A percentile compares a stretch with the other conserved stretches of the same genome.
Evolutionary conservation across 2,113 vertebrate species (phyloP).

Genomic region (Helogale parvula): DNA sequence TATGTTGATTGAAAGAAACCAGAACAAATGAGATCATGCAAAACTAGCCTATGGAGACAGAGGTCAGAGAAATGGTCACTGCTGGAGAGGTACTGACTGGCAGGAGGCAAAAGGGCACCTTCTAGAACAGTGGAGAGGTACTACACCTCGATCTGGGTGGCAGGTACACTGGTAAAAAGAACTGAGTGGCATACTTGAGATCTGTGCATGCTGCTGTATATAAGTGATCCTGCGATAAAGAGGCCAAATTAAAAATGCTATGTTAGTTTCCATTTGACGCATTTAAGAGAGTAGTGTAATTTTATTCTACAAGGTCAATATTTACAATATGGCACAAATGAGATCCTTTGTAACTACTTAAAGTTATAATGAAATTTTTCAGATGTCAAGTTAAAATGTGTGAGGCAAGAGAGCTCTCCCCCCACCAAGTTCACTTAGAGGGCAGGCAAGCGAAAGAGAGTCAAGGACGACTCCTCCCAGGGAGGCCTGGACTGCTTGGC

Average conservation of each 20-base stretch:
- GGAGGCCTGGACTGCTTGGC: neutral
- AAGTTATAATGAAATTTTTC: conserved; percentile 32
- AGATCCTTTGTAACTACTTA: conserved; percentile 6
- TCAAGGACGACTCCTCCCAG: neutral
- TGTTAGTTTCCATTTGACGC: neutral
- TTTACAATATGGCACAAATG: conserved; percentile 36
- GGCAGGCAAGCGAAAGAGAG: neutral
- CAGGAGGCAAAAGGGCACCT: neutral
- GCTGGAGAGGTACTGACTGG: neutral
- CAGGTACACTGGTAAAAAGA: neutral
- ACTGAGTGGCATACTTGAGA: neutral
- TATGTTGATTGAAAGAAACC: neutral
- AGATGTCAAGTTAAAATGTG: conserved; percentile 54
- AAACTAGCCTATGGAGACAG: neutral
- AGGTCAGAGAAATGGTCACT: neutral
- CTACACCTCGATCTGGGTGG: neutral
- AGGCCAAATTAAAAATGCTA: neutral
- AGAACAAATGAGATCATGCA: neutral
- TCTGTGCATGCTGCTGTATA: neutral
- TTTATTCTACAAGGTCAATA: conserved; percentile 49
- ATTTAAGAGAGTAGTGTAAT: neutral
- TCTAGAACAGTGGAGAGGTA: neutral
- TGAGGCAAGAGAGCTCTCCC: neutral
- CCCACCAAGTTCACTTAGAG: neutral
- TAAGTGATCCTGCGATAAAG: neutral